These are phyloP conservation scores for Melanostoma mellinum DNA, from an alignment of 2,888 invertebrate species.

Conservation along the genomic window DNA sequence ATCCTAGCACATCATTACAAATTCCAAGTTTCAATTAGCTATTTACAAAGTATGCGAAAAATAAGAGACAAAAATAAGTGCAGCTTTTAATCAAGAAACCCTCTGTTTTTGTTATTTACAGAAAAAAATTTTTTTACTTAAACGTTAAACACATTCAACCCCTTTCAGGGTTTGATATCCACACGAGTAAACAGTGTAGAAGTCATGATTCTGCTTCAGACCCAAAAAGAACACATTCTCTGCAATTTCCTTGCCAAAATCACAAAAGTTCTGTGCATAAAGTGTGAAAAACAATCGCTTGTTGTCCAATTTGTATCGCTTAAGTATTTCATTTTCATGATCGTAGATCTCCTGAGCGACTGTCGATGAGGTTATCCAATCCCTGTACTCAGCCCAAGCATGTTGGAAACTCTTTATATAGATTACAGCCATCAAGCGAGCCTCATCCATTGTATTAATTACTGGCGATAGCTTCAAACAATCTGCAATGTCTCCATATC, in stretches of 20 bases:
- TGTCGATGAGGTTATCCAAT: constrained; percentile 75
- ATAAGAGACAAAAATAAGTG: no score
- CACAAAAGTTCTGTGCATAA: constrained; percentile 80
- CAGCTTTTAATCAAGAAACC: no score
- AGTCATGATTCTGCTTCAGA: constrained; percentile 77
- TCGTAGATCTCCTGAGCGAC: constrained; percentile 76
- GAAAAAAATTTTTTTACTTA: background rate
- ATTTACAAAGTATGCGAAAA: no score
- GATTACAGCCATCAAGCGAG: constrained; percentile 78
- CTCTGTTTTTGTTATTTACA: no score
- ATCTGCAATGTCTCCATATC: constrained; percentile 76
- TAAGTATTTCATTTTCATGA: constrained; percentile 78
- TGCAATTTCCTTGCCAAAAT: constrained; percentile 79
- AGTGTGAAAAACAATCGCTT: constrained; percentile 79
- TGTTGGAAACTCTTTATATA: constrained; percentile 79
- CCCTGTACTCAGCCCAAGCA: constrained; percentile 78
- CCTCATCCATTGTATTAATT: constrained; percentile 78
- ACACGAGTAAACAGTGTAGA: constrained; percentile 77
- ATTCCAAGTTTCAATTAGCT: no score
- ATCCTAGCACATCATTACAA: no score
- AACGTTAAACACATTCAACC: constrained; percentile 73
- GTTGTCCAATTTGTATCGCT: constrained; percentile 76
- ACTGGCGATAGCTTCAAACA: constrained; percentile 79
- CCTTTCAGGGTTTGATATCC: constrained; percentile 75
- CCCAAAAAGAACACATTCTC: constrained; percentile 80